Evolutionary conservation across 2,113 vertebrate genomes (phyloP), one percentile per base, ranked within the genome.

Genomic region (Oreocharis arfaki): DNA sequence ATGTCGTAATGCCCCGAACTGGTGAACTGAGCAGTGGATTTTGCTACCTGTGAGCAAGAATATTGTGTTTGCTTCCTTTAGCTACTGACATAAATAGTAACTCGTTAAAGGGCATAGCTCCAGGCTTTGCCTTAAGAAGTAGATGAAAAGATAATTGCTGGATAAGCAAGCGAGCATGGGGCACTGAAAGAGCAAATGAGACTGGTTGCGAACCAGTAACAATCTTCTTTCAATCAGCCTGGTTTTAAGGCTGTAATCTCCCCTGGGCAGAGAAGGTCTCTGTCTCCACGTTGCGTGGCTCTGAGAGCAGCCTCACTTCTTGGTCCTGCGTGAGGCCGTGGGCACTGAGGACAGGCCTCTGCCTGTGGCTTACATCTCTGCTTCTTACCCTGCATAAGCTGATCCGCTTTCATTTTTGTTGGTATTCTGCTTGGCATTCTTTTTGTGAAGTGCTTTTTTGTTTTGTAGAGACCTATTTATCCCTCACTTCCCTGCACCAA

Each of bases 391-490:
- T 56, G 24, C 60, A 23, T 82, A 79, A 90, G 90, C 84, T 56
- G 89, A 93, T 93, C 77, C 0, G 22, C 94, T 90, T 85, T 82
- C 50, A 19, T 50, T 94, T 79, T 60, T 88, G 74, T 47, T 80
- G 71, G 20, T 79, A 35, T 71, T 93, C 70, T 71, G 83, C 80
- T 88, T 92, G 86, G 32, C 73, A 50, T 92, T 94, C 93, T 95
- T 96, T 82, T 73, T 55, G 64, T 82, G 88, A 95, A 96, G 87
- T 85, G 74, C n/a, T 93, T 84, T 95, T 93, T 96, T 91, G 77
- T 97, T 96, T 91, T 67, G 33, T 80, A 89, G 83, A 94, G 91
- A 85, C 78, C 78, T 86, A 42, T 95, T 97, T 91, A 86, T 93
- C 82, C 89, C 68, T 94, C 89, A 32, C 44, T 91, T 90, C 87